These are phyloP conservation scores for Oreotrochilus melanogaster DNA, from an alignment of 2,113 vertebrate species.

Conservation along the genomic window DNA sequence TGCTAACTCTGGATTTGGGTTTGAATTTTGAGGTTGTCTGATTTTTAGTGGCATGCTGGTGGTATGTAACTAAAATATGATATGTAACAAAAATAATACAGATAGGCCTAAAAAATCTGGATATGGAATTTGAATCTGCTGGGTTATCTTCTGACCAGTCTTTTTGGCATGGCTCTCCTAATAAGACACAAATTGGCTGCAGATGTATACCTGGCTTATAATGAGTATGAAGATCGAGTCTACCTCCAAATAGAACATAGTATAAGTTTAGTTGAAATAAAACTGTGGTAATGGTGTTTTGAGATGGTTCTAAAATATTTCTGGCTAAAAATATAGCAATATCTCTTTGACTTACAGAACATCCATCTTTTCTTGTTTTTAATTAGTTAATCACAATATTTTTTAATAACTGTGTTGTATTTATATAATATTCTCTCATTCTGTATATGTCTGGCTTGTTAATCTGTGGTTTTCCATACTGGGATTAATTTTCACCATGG, in stretches of 20 bases:
- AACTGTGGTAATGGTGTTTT: background rate
- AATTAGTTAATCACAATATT: background rate
- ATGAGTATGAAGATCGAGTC: conserved; percentile 9
- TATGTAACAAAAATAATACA: background rate
- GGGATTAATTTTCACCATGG: background rate
- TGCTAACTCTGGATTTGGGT: conserved; percentile 29
- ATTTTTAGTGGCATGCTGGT: background rate
- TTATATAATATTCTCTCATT: background rate
- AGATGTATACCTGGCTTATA: background rate
- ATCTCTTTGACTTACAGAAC: background rate
- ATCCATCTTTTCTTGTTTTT: background rate
- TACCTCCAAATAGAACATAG: conserved; percentile 5
- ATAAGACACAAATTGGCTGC: background rate
- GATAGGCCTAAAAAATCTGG: background rate
- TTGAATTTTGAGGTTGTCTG: conserved; percentile 33
- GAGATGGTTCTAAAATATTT: conserved; percentile 6
- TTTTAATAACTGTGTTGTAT: background rate
- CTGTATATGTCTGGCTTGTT: background rate
- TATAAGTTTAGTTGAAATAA: background rate
- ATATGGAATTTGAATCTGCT: background rate
- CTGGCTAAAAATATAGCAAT: background rate
- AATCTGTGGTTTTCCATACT: background rate
- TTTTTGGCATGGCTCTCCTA: background rate
- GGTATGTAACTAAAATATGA: background rate
- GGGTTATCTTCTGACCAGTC: background rate